Percentiles rank a stretch among this genome's conserved stretches.
Conservation (phyloP, 2,113 vertebrate genomes). For the Conger conger region DNA sequence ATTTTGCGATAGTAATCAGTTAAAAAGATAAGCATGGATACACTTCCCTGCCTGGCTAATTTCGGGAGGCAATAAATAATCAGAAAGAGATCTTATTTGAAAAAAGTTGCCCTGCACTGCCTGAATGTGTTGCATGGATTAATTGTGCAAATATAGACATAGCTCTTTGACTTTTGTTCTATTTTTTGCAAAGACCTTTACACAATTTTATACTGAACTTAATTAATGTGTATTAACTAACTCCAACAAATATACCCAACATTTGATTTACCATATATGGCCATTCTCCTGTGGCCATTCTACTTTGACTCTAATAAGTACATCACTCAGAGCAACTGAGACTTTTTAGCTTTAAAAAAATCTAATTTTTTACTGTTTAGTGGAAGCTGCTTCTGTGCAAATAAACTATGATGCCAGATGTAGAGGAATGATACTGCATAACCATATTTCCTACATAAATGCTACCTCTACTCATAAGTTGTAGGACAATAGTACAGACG, state of each 20-base stretch:
- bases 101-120: not conserved
- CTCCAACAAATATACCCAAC: not conserved
- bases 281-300: too few species aligned
- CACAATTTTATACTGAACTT: not conserved
- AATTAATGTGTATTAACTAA: not conserved
- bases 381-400: too few species aligned
- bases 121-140: not conserved
- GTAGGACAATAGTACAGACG: too few species aligned
- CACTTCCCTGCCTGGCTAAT: not conserved
- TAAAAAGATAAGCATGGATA: not conserved
- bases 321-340: not conserved
- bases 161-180: not conserved
- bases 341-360: too few species aligned
- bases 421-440: too few species aligned
- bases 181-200: not conserved
- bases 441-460: too few species aligned
- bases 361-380: too few species aligned
- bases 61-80: not conserved
- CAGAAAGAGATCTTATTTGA: not conserved
- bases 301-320: not conserved
- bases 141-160: not conserved
- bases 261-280: too few species aligned
- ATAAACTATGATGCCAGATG: too few species aligned
- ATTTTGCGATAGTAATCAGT: not conserved
- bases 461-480: too few species aligned